Evolutionary conservation across 2,797 vertebrate species (phyloP), one percentile per base, ranked within the genome.

Genomic region (Sebastes wilsoni): DNA sequence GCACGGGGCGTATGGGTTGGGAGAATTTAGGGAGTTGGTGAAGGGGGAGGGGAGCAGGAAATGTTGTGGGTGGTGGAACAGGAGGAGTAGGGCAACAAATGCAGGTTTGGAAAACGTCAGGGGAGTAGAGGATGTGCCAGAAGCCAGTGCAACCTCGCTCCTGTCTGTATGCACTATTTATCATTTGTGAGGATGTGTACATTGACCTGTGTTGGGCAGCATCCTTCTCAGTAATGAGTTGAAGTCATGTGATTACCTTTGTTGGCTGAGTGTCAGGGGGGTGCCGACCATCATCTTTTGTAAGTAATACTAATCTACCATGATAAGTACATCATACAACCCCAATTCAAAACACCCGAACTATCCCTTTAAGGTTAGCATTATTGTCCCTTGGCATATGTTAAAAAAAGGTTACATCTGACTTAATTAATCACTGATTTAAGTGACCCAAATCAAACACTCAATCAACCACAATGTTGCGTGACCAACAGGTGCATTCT

Each of bases 11-110:
- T 38, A 69, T 59, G 59, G 75, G 52, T 66, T 23, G 67, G 20
- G 79, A 38, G 75, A 66, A 71, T 82, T 70, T 75, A 81, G 74
- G 82, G 87, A 81, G 86, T 77, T 66, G 54, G 60, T 42, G 58
- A 70, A 61, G 75, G 30, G 32, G 75, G 32, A 78, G 60, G 42
- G 62, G 64, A 72, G 62, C 58, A 73, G 68, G 77, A 84, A 54
- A 80, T 79, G 67, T 65, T 60, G 30, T 32, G 71, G 71, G 61
- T 14, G 69, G 66, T 46, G 80, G 42, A 64, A 75, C 36, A 68
- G 72, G 59, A 67, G 75, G 81, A 65, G 60, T 46, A 77, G 81
- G 71, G 66, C 59, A 81, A 70, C 30, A 32, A 72, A 67, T 60
- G 75, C 77, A 80, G 66, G 54, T 81, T 60, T 74, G 22, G 70